A percentile compares a stretch with the other conserved stretches of the same genome.
Conservation (phyloP, 2,113 vertebrate genomes). For the Parus major region DNA sequence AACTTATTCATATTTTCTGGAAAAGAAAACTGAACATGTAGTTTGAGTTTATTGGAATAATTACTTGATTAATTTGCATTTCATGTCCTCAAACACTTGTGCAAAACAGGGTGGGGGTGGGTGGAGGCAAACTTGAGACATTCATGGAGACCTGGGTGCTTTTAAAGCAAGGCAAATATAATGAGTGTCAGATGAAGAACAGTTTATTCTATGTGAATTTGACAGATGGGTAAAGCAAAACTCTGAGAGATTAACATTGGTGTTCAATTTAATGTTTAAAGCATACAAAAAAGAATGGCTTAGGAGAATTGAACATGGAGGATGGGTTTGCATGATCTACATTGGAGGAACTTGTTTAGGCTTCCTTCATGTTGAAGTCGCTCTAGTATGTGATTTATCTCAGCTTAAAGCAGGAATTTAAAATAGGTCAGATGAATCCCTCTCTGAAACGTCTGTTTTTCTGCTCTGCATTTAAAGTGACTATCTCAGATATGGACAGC, state of each 20-base stretch:
- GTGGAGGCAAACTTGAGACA: accelerated
- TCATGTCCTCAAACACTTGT: background rate
- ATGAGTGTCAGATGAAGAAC: background rate
- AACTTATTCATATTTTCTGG: background rate
- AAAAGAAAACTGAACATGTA: background rate
- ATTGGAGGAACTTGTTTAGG: background rate
- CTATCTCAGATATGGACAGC: background rate
- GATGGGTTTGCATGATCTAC: background rate
- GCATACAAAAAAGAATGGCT: background rate
- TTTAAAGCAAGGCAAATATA: background rate
- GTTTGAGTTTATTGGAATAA: background rate
- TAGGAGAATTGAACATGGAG: background rate
- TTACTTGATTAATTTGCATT: background rate
- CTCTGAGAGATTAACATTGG: background rate
- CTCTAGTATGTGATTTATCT: background rate
- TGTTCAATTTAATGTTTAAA: constrained; percentile 8
- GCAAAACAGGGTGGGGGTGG: background rate
- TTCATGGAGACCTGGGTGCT: background rate
- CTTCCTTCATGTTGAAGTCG: accelerated
- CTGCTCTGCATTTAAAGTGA: background rate
- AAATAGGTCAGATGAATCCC: constrained; percentile 30
- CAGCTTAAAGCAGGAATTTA: background rate
- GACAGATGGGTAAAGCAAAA: constrained; percentile 8
- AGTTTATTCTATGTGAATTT: background rate
- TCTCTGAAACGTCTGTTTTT: background rate